phyloP scores from a whole-genome alignment of 2,888 invertebrate species.

The Lithophane ornitopus region DNA sequence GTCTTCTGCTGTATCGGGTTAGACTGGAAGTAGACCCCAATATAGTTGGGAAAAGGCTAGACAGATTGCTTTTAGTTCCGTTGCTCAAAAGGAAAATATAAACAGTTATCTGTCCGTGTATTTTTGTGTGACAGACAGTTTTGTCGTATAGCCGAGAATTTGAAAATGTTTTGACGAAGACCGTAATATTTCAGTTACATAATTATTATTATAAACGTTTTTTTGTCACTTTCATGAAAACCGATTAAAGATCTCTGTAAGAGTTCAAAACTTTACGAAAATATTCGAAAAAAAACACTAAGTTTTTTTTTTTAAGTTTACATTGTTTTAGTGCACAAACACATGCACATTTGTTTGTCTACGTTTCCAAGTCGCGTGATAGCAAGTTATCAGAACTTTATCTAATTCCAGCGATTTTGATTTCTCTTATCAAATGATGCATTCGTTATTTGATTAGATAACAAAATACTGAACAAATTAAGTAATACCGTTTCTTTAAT shows the following conservation, averaged over 20 bases:
- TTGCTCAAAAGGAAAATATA: not conserved
- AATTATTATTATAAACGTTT: too few relatives aligned
- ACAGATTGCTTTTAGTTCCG: not conserved
- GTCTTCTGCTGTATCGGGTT: too few relatives aligned
- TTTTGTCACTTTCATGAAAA: not conserved
- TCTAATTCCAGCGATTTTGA: constrained; percentile 45
- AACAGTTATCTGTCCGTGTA: not conserved
- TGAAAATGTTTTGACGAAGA: not conserved
- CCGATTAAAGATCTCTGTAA: not conserved
- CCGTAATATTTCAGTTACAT: not conserved
- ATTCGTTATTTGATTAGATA: constrained; percentile 40
- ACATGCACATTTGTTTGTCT: not conserved
- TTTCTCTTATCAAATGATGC: constrained; percentile 45
- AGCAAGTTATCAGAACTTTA: constrained; percentile 24
- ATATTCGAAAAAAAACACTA: not conserved
- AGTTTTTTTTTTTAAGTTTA: not conserved
- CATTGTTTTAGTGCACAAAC: not conserved
- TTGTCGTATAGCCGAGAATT: not conserved
- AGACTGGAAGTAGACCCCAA: too few relatives aligned
- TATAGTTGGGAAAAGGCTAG: not conserved
- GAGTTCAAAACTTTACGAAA: not conserved
- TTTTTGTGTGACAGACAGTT: not conserved
- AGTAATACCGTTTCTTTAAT: constrained; percentile 17
- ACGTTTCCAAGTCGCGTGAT: constrained; percentile 32
- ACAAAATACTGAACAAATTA: constrained; percentile 34